Conservation (phyloP, 2,888 invertebrate species). For the Himalopsyche anomala region DNA sequence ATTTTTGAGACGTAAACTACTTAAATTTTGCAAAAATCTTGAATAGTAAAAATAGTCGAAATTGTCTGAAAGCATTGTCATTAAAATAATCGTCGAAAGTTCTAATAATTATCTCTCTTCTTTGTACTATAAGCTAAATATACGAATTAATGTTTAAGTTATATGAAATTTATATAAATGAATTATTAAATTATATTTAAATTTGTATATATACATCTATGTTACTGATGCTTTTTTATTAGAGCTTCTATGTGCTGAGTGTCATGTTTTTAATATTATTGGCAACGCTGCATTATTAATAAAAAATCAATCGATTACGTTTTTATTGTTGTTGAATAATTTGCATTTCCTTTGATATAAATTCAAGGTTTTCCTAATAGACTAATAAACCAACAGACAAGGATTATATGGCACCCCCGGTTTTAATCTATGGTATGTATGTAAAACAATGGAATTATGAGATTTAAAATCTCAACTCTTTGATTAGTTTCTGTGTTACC, state of each 20-base stretch:
- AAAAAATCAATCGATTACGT: not conserved
- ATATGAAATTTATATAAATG: slow-evolving; percentile 30
- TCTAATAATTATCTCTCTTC: not conserved
- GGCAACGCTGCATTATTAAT: not conserved
- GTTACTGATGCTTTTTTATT: slow-evolving; percentile 20
- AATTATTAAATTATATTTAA: slow-evolving; percentile 18
- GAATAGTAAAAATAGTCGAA: not conserved
- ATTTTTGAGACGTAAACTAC: no score
- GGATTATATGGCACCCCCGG: not conserved
- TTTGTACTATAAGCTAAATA: slow-evolving; percentile 14
- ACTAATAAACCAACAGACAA: not conserved
- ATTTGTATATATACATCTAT: not conserved
- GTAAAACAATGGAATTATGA: no score
- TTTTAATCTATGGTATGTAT: no score
- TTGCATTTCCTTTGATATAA: not conserved
- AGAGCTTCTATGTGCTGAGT: not conserved
- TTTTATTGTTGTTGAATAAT: slow-evolving; percentile 11
- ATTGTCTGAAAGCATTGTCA: slow-evolving; percentile 5
- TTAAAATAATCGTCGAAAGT: not conserved
- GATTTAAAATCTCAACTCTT: no score
- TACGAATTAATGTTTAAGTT: slow-evolving; percentile 24
- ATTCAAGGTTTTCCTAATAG: not conserved
- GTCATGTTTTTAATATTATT: slow-evolving; percentile 11
- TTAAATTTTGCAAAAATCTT: not conserved
- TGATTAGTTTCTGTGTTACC: no score